phyloP scores from a whole-genome alignment of 64 coral and sea anemone genomes.

The Montipora cactus region DNA sequence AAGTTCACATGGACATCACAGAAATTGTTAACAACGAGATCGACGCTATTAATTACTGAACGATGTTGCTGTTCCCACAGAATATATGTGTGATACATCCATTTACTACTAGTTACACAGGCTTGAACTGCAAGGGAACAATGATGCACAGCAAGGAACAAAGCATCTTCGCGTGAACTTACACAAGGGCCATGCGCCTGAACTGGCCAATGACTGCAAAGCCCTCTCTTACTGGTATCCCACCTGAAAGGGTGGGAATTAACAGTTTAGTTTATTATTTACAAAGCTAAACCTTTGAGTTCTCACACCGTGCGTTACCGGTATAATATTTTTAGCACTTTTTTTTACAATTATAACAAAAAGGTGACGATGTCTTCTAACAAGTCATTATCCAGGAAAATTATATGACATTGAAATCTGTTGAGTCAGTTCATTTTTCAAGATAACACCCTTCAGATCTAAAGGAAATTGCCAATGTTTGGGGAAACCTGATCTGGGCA shows the following conservation, averaged over 20 bases:
- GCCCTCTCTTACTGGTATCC: slow-evolving; percentile 7
- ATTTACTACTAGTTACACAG: slow-evolving; percentile 34
- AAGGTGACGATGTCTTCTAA: no score
- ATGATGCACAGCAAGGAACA: neutral
- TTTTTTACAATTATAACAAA: no score
- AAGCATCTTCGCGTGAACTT: slow-evolving; percentile 19
- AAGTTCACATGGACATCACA: slow-evolving; percentile 10
- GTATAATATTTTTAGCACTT: no score
- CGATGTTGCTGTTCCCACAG: neutral
- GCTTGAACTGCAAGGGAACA: slow-evolving; percentile 37
- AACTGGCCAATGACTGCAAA: slow-evolving; percentile 8
- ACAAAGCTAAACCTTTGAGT: no score
- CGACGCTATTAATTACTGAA: neutral
- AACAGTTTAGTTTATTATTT: neutral
- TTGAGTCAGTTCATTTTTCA: no score
- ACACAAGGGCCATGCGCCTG: slow-evolving; percentile 1
- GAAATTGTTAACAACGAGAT: neutral
- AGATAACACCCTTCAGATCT: no score
- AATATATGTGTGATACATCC: slow-evolving; percentile 5
- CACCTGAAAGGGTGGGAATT: slow-evolving; percentile 12
- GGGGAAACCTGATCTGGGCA: no score
- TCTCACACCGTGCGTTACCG: no score
- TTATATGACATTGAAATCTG: no score
- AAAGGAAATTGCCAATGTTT: no score
- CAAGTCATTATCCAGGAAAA: no score